Evolutionary conservation across 2,797 vertebrate species (phyloP).

Genomic region (Rhinogobio ventralis): DNA sequence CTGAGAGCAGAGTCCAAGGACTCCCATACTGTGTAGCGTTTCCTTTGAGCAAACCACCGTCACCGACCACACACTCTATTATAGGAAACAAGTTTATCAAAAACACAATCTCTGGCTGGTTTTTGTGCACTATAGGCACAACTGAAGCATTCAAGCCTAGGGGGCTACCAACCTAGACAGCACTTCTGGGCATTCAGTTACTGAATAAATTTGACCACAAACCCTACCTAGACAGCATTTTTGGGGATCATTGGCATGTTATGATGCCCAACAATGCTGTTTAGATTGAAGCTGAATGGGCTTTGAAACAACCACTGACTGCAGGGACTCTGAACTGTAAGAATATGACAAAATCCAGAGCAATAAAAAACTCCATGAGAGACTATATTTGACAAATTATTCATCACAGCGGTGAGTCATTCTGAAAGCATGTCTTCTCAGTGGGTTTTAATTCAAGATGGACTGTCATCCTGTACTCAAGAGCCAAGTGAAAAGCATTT

Average conservation of each 20-base stretch:
- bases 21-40: constrained; percentile 25
- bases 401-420: constrained; percentile 48
- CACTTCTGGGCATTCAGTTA: neutral
- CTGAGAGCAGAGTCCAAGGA: constrained; percentile 52
- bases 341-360: constrained; percentile 46
- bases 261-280: neutral
- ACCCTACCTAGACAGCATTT: neutral
- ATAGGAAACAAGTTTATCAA: constrained; percentile 44
- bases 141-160: neutral
- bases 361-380: constrained; percentile 42
- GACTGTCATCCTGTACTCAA: constrained; percentile 32
- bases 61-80: constrained; percentile 29
- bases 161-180: neutral
- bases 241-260: neutral
- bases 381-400: constrained; percentile 57
- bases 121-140: neutral
- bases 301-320: constrained; percentile 25
- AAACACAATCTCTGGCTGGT: constrained; percentile 30
- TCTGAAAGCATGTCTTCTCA: constrained; percentile 52
- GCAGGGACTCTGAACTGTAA: constrained; percentile 33
- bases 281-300: neutral
- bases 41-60: neutral
- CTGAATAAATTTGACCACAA: neutral
- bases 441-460: constrained; percentile 37
- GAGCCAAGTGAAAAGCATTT: constrained; percentile 33